Evolutionary conservation across 2,113 vertebrate species (phyloP), one percentile per base, ranked within the genome.

Genomic region (Pygoscelis adeliae): DNA sequence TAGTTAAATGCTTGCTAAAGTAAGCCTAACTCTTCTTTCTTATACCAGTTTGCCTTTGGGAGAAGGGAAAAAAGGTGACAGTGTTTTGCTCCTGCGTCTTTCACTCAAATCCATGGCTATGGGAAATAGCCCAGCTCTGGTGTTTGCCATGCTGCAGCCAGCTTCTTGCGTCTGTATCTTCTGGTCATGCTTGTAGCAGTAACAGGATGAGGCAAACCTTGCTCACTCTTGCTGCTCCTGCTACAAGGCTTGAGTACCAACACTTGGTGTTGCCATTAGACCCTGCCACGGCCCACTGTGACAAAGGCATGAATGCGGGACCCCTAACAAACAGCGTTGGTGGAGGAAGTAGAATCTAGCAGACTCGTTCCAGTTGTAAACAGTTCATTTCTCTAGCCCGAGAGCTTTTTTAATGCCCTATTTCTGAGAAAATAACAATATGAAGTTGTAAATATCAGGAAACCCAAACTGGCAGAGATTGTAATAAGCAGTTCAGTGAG

Each of bases 231-330:
- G 12, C 17, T 82, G 44, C 34, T 91, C 8, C 27, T 61, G 12
- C 61, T 30, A 16, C 40, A 42, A 25, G 15, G 19, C 52, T 89
- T 3, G 29, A 34, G 19, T 21, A 19, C 55, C 42, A 58, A 3
- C 38, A 6, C 8, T 32, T 12, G 12, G 2, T 1, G 0, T 29
- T 85, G 20, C 44, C 21, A 1, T 32, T 69, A 34, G 36, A 49
- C 11, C 8, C 63, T 87, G 55, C 30, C 16, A 26, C 29, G 26
- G 21, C 21, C 32, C 19, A 8, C 18, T 71, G 15, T 36, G 73
- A n/a, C 47, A n/a, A 30, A 53, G 17, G 44, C 44, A 4, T 10
- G 23, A 15, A 23, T 47, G 29, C 10, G 23, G 19, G 8, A 36
- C 47, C 76, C 27, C 7, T 7, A 67, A 30, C 27, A 49, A 69